Evolutionary conservation across 2,797 vertebrate genomes (phyloP).

Genomic region (Enteromius radiatus): DNA sequence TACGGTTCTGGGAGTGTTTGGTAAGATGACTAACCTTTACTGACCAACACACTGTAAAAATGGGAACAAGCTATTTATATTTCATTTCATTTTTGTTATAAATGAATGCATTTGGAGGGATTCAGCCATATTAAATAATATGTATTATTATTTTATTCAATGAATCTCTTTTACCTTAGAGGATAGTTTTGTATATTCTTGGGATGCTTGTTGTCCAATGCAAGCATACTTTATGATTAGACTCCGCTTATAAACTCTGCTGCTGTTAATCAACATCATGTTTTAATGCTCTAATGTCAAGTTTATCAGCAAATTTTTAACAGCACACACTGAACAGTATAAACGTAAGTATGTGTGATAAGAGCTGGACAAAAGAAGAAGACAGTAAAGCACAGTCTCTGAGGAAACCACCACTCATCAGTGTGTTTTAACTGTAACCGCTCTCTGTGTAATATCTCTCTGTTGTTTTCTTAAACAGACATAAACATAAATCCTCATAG

Average conservation of each 20-base stretch:
- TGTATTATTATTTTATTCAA: neutral
- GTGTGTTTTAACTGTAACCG: neutral
- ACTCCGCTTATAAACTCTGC: neutral
- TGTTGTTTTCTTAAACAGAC: neutral
- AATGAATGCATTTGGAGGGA: neutral
- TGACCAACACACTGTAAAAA: neutral
- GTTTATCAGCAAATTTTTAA: neutral
- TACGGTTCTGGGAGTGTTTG: neutral
- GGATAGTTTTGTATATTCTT: neutral
- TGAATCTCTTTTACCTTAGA: neutral
- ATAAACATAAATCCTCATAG: neutral
- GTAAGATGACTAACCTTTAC: conserved; percentile 9
- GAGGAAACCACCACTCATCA: too few relatives aligned
- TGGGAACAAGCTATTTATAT: neutral
- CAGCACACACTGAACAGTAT: neutral
- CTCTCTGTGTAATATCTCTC: neutral
- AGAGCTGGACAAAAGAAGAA: neutral
- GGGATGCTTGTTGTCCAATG: neutral
- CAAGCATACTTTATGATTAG: neutral
- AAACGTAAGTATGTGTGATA: conserved; percentile 4
- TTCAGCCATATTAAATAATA: neutral
- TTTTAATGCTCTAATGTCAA: neutral
- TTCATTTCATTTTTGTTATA: neutral
- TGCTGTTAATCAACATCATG: neutral
- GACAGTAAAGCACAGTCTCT: too few relatives aligned